phyloP scores from a whole-genome alignment of 37 sponge, comb jelly and placozoan genomes.

The Amphimedon queenslandica region DNA sequence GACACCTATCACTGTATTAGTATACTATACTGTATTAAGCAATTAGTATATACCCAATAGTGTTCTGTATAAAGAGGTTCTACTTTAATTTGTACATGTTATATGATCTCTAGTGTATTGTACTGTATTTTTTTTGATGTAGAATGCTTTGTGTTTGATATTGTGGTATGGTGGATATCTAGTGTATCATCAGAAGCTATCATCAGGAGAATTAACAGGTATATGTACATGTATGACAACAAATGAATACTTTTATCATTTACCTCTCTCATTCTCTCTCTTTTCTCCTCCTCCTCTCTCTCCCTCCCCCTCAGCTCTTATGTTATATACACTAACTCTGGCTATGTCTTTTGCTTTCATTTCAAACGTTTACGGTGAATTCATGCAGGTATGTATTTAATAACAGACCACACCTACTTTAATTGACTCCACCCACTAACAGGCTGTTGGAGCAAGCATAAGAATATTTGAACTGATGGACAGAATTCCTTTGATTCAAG shows the following conservation, averaged over 20 bases:
- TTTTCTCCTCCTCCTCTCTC: neutral
- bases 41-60: no score
- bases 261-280: constrained; percentile 1
- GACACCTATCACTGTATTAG: no score
- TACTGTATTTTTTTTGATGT: neutral
- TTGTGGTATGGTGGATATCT: constrained; percentile 78
- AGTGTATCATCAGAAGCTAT: constrained; percentile 31
- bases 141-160: constrained; percentile 53
- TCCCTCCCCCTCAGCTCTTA: constrained; percentile 28
- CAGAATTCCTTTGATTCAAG: constrained; percentile 42
- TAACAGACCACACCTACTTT: neutral
- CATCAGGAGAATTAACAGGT: constrained; percentile 42
- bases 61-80: no score
- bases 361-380: constrained; percentile 79
- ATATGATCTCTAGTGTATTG: no score
- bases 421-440: neutral
- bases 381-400: constrained; percentile 67
- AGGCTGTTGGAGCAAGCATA: constrained; percentile 86
- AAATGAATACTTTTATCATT: neutral
- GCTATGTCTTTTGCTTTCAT: constrained; percentile 83
- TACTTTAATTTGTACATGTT: no score
- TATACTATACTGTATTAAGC: no score
- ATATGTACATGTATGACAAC: neutral
- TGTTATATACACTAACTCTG: constrained; percentile 85
- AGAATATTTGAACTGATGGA: constrained; percentile 82